Evolutionary conservation across 2,113 vertebrate genomes (phyloP).

Genomic region (Cisticola juncidis): DNA sequence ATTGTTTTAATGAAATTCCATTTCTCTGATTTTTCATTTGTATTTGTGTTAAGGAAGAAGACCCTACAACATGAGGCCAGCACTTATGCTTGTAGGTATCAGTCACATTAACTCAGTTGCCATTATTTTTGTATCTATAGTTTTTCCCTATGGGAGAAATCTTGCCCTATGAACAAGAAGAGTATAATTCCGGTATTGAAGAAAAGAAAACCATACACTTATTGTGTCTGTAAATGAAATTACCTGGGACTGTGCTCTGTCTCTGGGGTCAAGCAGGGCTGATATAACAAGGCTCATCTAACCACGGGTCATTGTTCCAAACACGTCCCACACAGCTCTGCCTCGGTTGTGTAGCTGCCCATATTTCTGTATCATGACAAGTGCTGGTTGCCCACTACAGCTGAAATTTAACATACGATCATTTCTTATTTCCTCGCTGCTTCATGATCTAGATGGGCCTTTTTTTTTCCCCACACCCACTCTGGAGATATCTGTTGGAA

Average conservation of each 20-base stretch:
- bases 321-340: accelerated
- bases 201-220: neutral
- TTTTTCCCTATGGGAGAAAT: neutral
- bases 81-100: neutral
- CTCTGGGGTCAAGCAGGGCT: neutral
- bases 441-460: neutral
- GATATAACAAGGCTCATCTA: neutral
- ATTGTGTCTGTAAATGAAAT: neutral
- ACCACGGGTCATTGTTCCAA: neutral
- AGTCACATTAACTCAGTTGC: neutral
- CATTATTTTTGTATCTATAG: neutral
- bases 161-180: neutral
- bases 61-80: neutral
- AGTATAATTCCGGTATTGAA: neutral
- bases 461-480: neutral
- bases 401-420: neutral
- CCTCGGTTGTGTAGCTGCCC: accelerated
- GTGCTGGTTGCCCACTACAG: neutral
- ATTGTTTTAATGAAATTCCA: neutral
- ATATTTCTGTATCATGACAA: neutral
- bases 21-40: neutral
- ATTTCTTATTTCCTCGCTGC: neutral
- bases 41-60: neutral
- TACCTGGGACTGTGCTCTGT: neutral
- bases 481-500: neutral